These are phyloP conservation scores for Epicampocera succincta DNA, from an alignment of 2,888 invertebrate species.

Conservation along the genomic window DNA sequence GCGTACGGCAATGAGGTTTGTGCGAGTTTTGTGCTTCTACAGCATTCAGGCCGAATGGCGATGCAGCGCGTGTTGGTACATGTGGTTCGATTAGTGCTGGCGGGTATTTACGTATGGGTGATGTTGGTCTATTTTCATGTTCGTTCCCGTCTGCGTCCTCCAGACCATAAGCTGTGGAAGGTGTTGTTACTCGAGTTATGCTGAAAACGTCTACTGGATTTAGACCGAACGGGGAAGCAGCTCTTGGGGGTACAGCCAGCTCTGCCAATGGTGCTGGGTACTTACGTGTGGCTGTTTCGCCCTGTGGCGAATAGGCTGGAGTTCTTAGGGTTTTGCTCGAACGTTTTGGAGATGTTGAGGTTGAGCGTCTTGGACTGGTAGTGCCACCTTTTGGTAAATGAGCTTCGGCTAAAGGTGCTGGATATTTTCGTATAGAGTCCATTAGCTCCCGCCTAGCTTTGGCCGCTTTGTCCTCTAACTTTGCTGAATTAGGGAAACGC, in stretches of 20 bases:
- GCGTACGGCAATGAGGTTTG: constrained; percentile 34
- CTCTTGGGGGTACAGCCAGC: constrained; percentile 70
- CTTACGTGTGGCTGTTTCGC: constrained; percentile 51
- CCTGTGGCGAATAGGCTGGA: not conserved
- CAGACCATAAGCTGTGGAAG: not conserved
- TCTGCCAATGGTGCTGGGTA: constrained; percentile 76
- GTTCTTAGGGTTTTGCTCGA: not conserved
- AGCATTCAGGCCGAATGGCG: constrained; percentile 76
- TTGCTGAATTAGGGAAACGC: not conserved
- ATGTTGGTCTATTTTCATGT: constrained; percentile 31
- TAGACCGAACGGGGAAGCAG: constrained; percentile 59
- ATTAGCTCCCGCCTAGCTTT: constrained; percentile 9
- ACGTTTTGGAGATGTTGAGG: constrained; percentile 36
- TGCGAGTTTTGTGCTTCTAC: constrained; percentile 56
- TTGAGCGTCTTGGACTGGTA: constrained; percentile 38
- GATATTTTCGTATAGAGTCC: constrained; percentile 50
- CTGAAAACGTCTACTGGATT: constrained; percentile 63
- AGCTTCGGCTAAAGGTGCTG: constrained; percentile 71
- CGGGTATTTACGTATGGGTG: constrained; percentile 73
- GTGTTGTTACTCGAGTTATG: constrained; percentile 23
- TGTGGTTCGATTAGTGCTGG: constrained; percentile 74
- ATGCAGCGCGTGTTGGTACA: constrained; percentile 73
- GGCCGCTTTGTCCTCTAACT: not conserved
- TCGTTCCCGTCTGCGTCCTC: constrained; percentile 9
- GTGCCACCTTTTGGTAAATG: constrained; percentile 70